phyloP scores from a whole-genome alignment of 2,888 invertebrate genomes.

The Lasioglossum marginatum region DNA sequence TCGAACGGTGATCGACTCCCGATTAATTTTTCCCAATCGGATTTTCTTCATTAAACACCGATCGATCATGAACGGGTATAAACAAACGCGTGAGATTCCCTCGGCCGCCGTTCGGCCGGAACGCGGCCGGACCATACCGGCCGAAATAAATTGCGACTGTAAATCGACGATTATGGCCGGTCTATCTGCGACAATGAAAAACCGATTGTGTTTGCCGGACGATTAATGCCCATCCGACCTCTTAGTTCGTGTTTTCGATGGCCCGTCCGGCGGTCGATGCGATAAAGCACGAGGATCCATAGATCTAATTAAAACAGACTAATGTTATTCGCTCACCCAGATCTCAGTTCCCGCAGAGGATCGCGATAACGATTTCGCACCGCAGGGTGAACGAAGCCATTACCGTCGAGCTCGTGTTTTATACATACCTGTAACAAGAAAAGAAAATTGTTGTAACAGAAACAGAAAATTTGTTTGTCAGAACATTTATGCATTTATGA shows the following conservation, averaged over 20 bases:
- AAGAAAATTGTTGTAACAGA: too few species aligned
- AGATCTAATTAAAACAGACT: neutral
- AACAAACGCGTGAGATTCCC: conserved; percentile 40
- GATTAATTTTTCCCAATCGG: conserved; percentile 56
- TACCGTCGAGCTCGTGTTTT: neutral
- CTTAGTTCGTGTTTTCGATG: conserved; percentile 42
- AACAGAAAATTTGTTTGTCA: neutral
- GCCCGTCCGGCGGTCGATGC: neutral
- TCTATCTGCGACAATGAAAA: conserved; percentile 66
- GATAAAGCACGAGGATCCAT: conserved; percentile 17
- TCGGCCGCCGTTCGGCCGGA: neutral
- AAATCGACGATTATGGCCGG: conserved; percentile 53
- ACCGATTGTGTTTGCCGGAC: conserved; percentile 56
- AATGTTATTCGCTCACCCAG: conserved; percentile 21
- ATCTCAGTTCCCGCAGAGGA: neutral
- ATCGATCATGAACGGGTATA: conserved; percentile 36
- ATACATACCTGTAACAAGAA: too few species aligned
- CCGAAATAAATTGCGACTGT: conserved; percentile 68
- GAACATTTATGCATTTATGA: too few species aligned
- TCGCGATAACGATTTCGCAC: neutral
- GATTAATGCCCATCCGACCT: conserved; percentile 56
- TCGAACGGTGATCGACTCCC: conserved; percentile 17
- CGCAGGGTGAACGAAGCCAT: neutral
- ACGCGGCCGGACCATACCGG: conserved; percentile 46
- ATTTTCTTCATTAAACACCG: conserved; percentile 50